Conservation (phyloP, 2,888 invertebrate species). For the Drosophila formosana region DNA sequence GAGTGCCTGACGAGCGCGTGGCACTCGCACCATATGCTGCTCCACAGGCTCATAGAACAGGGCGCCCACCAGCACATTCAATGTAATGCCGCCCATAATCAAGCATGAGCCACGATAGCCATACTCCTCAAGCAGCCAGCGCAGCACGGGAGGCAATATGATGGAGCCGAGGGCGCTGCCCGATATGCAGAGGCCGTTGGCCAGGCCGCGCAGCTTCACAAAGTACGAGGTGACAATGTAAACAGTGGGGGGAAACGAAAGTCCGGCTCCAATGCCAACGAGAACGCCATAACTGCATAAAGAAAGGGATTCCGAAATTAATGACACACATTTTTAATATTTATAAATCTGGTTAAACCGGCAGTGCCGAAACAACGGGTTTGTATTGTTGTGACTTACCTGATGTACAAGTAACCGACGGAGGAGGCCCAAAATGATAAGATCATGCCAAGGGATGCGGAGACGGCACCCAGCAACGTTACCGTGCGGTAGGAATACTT, state of each 20-base stretch:
- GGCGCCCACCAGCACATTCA: conserved; percentile 94
- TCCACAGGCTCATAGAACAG: conserved; percentile 94
- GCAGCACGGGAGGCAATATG: conserved; percentile 91
- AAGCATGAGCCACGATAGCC: conserved; percentile 91
- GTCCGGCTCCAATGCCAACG: conserved; percentile 93
- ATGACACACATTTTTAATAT: conserved; percentile 1
- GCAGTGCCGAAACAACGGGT: conserved; percentile 4
- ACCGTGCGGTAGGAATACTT: conserved; percentile 94
- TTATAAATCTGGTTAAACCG: conserved; percentile 24
- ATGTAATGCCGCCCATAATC: conserved; percentile 92
- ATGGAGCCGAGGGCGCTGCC: conserved; percentile 95
- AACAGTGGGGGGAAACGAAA: conserved; percentile 95
- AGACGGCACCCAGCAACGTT: conserved; percentile 92
- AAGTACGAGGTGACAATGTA: conserved; percentile 96
- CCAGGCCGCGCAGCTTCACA: conserved; percentile 91
- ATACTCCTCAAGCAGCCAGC: conserved; percentile 89
- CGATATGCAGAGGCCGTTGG: conserved; percentile 95
- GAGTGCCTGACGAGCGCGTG: conserved; percentile 81
- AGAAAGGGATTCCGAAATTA: background rate
- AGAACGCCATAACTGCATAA: conserved; percentile 91
- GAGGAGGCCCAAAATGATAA: conserved; percentile 92
- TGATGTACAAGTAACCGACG: conserved; percentile 92
- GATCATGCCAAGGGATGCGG: conserved; percentile 94
- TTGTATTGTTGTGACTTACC: conserved; percentile 86
- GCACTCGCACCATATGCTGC: conserved; percentile 90